Evolutionary conservation across 2,113 vertebrate species (phyloP), one percentile per base, ranked within the genome.

Genomic region (Elephantulus edwardii): DNA sequence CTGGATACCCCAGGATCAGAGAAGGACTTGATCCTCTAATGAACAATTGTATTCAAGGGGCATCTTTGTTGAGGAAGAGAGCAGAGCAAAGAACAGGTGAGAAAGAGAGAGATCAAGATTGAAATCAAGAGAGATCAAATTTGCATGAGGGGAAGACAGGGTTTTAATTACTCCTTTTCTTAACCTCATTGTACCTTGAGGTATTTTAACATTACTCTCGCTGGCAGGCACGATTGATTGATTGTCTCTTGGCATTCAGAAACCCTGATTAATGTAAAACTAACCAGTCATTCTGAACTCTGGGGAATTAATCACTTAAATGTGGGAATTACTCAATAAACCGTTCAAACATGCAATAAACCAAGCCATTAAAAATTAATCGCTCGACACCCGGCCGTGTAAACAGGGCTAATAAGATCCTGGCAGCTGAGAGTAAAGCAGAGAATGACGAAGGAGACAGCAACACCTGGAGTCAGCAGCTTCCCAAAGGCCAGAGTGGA

Each of bases 301-400:
- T n/a, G 48, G 97, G 97, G 97, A 97, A 97, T 98, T 94, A 97
- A 97, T 96, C 96, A 94, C 91, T 96, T 97, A 95, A 97, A 95
- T 86, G 95, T 90, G 96, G 96, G 97, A 97, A 97, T 97, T 95
- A 96, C 96, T 97, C 97, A 97, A 96, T 94, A 96, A 97, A 97
- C 95, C 75, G 5, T 96, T 97, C 97, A 96, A 97, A 97, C 96
- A 96, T 62, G 68, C 96, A 95, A 96, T 96, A 96, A 97, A 97
- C 96, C 88, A 78, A 96, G 95, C 92, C 96, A 96, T 97, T 97
- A 97, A 97, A 97, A 97, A 97, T 97, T 96, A 97, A 98, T 96
- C 83, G 82, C 96, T 96, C 84, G 91, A 97, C 97, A 96, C 93
- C 78, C n/a, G 4, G 87, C 93, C 88, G 0, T 79, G 95, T 96